Percentiles rank a stretch among this genome's conserved stretches.
Evolutionary conservation across 2,888 invertebrate genomes (phyloP).

Genomic region (Thereva unica): DNA sequence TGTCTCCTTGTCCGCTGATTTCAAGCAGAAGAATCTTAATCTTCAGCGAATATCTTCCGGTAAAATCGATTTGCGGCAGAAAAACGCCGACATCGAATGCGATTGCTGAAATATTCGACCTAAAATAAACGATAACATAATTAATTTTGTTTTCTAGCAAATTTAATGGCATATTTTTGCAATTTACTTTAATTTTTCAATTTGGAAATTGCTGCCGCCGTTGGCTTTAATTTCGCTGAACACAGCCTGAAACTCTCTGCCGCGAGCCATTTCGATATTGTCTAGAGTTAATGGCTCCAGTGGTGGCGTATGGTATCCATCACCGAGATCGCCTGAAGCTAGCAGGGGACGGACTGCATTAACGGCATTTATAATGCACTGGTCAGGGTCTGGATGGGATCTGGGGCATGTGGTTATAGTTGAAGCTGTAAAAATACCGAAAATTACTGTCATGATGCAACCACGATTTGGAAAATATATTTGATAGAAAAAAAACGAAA

Average conservation of each 20-base stretch:
- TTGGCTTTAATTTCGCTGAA: conserved; percentile 53
- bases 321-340: conserved; percentile 54
- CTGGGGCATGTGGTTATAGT: conserved; percentile 55
- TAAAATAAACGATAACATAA: conserved; percentile 39
- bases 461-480: background rate
- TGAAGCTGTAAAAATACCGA: conserved; percentile 47
- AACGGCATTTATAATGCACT: conserved; percentile 54
- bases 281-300: conserved; percentile 54
- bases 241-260: conserved; percentile 54
- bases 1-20: conserved; percentile 54
- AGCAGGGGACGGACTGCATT: conserved; percentile 52
- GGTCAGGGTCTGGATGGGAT: conserved; percentile 53
- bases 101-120: conserved; percentile 52
- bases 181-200: conserved; percentile 53
- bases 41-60: conserved; percentile 54
- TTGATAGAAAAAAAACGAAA: background rate
- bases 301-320: conserved; percentile 54
- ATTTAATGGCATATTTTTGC: background rate
- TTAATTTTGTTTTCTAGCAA: conserved; percentile 16
- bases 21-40: conserved; percentile 54
- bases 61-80: conserved; percentile 54
- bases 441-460: background rate
- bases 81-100: conserved; percentile 54
- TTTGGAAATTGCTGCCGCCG: conserved; percentile 57
- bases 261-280: conserved; percentile 54